Base-by-base conservation (phyloP, 1,140 invertebrate species). In the Apis dorsata region DNA sequence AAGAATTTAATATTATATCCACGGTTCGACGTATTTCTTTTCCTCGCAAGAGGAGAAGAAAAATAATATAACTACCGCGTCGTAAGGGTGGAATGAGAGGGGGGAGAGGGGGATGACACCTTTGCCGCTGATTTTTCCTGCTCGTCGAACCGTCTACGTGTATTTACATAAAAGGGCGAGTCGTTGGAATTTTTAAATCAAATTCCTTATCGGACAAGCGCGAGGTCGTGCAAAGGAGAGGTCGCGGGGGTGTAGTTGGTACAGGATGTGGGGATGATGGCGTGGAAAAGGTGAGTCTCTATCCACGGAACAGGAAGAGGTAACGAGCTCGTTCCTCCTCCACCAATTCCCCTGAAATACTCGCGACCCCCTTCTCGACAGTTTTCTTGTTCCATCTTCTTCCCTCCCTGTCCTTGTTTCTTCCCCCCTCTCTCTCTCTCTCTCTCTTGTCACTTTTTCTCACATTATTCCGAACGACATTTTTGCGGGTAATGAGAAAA, bases 141-240 rank as follows among this genome's bases (percentile, higher is more conserved):
- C 84, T 78, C 85, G 85, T 88, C 90, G 89, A 89, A 86, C 88
- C 88, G 88, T 90, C 79, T 90, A 89, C 86, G 91, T 91, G 89
- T 92, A 92, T 93, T 93, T 92, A 92, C 92, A 92, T 92, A 91
- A 93, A 92, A 93, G 87, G 89, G 83, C 81, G 88, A 91, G 89
- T 90, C 88, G 88, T 90, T 88, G 91, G 90, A 92, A 92, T 92
- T 92, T 92, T 92, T 91, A 91, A 92, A 92, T 92, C 91, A 91
- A 92, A 92, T 91, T 92, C 86, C 90, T 91, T 91, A 91, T 91
- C 91, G 89, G 86, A 91, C 90, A 89, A 92, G 90, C 86, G 83
- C 85, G 82, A 89, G 86, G 76, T 84, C 63, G 68, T 59, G 81
- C 71, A 72, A 87, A 84, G 68, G 73, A 82, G 55, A 57, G 51